Conservation (phyloP, 2,888 invertebrate genomes). For the Dioctria rufipes region DNA sequence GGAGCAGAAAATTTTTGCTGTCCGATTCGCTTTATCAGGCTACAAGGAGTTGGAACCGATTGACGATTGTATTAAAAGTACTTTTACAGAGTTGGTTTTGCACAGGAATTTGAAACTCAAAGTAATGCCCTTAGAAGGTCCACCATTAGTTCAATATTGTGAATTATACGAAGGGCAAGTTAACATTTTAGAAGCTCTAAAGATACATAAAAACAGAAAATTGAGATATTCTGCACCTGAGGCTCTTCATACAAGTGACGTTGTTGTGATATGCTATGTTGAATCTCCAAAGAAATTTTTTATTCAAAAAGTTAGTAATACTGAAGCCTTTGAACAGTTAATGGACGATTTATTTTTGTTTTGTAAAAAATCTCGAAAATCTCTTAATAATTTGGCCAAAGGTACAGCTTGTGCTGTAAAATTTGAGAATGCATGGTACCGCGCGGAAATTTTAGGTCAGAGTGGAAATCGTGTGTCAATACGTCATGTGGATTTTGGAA, state of each 20-base stretch:
- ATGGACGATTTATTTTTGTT: constrained; percentile 79
- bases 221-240: constrained; percentile 66
- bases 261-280: constrained; percentile 69
- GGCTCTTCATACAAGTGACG: constrained; percentile 65
- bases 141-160: constrained; percentile 83
- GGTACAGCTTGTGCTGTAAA: constrained; percentile 83
- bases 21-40: constrained; percentile 82
- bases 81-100: constrained; percentile 80
- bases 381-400: constrained; percentile 72
- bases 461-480: constrained; percentile 77
- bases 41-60: constrained; percentile 76
- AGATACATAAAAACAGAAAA: constrained; percentile 65
- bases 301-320: constrained; percentile 79
- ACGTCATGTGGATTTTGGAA: constrained; percentile 95
- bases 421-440: constrained; percentile 90
- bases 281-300: constrained; percentile 81
- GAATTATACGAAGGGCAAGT: constrained; percentile 77
- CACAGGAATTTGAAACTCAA: constrained; percentile 77
- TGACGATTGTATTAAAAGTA: constrained; percentile 76
- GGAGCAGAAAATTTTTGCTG: constrained; percentile 81
- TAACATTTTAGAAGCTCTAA: constrained; percentile 76
- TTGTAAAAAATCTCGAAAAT: constrained; percentile 73
- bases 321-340: constrained; percentile 76
- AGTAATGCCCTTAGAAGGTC: constrained; percentile 80
- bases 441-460: constrained; percentile 77